Evolutionary conservation across 2,113 vertebrate species (phyloP), one percentile per base, ranked within the genome.

Genomic region (Sialia sialis): DNA sequence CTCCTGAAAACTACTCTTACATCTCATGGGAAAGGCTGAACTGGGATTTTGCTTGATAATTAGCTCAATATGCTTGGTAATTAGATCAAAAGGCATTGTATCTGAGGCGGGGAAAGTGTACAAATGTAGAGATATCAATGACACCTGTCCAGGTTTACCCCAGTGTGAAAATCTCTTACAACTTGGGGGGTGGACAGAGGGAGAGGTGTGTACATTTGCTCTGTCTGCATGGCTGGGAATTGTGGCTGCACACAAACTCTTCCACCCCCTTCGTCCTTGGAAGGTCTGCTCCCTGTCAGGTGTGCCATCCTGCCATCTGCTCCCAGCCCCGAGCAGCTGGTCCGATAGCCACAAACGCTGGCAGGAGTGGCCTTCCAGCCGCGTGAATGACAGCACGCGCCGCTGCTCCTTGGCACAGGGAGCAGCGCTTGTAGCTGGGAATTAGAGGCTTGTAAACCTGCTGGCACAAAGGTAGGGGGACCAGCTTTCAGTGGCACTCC

Each of bases 261-360:
- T 72, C 94, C 92, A 93, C 86, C 86, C 94, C 39, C 76, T 97
- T 96, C 76, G 96, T 96, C 97, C 97, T 98, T 97, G 97, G 95
- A 97, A 98, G 97, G 94, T 96, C 97, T 97, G 96, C 96, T 98
- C 93, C 95, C 96, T 97, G 94, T 98, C 97, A 97, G 97, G 95
- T 96, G 93, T 89, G 92, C 97, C 92, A 89, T 96, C 88, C 70
- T 21, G 93, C 98, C 98, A 98, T 98, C 98, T 98, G 98, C 96
- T 98, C 95, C 93, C 84, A 85, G 96, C 93, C 90, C 93, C 19
- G 72, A 98, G 94, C 86, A 96, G 97, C 96, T 98, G 96, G 94
- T 90, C n/a, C 68, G 64, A 88, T 92, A 55, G 95, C 97, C 89
- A 66, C 97, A 84, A 93, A 95, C 39, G 83, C 97, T 98, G 98